Conservation (phyloP, 2,113 vertebrate species). For the Calyptommatus sinebrachiatus region DNA sequence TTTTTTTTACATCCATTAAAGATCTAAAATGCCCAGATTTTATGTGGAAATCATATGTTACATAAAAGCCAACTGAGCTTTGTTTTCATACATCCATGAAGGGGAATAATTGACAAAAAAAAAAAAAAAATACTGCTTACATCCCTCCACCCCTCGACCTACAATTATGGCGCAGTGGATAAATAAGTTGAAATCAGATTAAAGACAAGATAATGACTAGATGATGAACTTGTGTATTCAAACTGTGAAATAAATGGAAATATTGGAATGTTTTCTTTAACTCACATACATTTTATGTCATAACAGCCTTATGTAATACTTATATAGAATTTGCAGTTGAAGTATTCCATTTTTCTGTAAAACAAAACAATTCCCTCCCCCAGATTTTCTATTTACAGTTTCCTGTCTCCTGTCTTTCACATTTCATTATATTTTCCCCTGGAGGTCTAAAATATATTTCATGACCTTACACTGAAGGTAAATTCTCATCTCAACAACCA, state of each 20-base stretch:
- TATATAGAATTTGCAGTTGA: not conserved
- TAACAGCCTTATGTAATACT: conserved; percentile 1
- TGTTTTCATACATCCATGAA: not conserved
- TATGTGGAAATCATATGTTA: too few relatives aligned
- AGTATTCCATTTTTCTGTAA: conserved; percentile 4
- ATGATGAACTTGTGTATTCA: not conserved
- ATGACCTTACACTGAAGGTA: conserved; percentile 20
- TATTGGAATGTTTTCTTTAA: not conserved
- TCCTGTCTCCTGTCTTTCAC: not conserved
- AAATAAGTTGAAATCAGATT: not conserved
- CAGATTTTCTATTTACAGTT: conserved; percentile 24
- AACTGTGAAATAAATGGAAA: not conserved
- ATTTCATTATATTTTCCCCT: conserved; percentile 9
- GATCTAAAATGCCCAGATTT: too few relatives aligned
- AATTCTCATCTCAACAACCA: conserved; percentile 27
- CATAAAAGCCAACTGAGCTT: too few relatives aligned
- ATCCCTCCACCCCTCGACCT: too few relatives aligned
- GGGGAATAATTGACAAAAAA: not conserved
- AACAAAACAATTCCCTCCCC: not conserved
- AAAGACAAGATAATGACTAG: too few relatives aligned
- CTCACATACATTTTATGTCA: not conserved
- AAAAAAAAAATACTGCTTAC: too few relatives aligned
- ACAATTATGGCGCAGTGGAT: not conserved
- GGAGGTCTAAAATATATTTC: not conserved
- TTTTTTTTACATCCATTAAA: too few relatives aligned